phyloP scores from a whole-genome alignment of 2,113 vertebrate genomes.

The Excalfactoria chinensis region DNA sequence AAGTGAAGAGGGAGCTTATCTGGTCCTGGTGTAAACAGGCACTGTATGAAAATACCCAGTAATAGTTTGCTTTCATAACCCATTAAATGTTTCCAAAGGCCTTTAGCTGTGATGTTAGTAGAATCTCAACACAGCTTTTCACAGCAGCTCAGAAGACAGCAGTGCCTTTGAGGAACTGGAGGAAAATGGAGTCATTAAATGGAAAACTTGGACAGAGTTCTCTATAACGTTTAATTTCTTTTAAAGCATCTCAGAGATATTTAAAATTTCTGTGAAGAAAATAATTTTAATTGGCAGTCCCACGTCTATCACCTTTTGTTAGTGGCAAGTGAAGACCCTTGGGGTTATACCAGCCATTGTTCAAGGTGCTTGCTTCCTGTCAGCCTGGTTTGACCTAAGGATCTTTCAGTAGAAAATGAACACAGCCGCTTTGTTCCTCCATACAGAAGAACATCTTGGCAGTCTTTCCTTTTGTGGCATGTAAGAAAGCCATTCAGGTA shows the following conservation, averaged over 20 bases:
- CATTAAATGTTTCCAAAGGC: neutral
- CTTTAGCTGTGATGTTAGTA: neutral
- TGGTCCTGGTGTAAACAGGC: neutral
- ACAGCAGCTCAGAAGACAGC: neutral
- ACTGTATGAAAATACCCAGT: neutral
- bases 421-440: neutral
- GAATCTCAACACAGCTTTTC: neutral
- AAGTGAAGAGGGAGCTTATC: neutral
- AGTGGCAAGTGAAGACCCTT: neutral
- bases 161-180: neutral
- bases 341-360: fast-evolving
- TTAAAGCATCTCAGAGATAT: neutral
- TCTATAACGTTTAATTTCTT: neutral
- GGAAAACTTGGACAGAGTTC: neutral
- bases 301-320: neutral
- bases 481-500: neutral
- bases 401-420: neutral
- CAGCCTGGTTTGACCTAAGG: neutral
- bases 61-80: neutral
- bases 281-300: neutral
- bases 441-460: neutral
- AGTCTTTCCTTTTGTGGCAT: neutral
- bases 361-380: neutral
- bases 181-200: neutral
- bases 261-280: neutral